These are phyloP conservation scores for Sebastes kiyomatsui DNA, from an alignment of 2,797 vertebrate genomes.

Conservation along the genomic window DNA sequence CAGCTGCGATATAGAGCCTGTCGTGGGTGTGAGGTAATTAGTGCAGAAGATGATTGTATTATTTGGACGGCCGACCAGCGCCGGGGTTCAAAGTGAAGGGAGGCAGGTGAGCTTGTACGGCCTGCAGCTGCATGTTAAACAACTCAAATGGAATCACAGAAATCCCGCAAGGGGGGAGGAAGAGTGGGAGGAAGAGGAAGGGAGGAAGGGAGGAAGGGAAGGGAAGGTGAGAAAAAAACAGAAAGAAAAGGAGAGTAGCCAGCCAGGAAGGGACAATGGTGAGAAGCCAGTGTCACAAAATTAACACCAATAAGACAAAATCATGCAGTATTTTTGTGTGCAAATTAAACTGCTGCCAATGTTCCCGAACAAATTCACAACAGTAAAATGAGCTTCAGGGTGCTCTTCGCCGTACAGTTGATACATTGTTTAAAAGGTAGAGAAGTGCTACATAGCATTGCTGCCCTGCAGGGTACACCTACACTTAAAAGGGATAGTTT, in stretches of 20 bases:
- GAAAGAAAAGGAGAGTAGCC: conserved; percentile 8
- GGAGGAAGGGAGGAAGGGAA: background rate
- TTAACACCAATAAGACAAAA: background rate
- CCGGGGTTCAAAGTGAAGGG: conserved; percentile 77
- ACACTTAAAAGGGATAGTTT: too few relatives aligned
- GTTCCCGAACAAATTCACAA: background rate
- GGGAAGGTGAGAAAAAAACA: conserved; percentile 41
- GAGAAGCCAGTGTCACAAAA: conserved; percentile 1
- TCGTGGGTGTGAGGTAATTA: conserved; percentile 82
- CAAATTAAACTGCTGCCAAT: background rate
- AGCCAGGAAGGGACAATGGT: background rate
- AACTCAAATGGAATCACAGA: conserved; percentile 74
- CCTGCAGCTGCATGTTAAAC: conserved; percentile 79
- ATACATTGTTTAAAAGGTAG: background rate
- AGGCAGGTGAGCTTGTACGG: conserved; percentile 82
- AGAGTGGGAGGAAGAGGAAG: background rate
- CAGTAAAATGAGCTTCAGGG: background rate
- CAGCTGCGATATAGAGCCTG: conserved; percentile 80
- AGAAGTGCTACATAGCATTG: background rate
- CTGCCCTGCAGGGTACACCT: background rate
- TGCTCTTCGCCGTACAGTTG: background rate
- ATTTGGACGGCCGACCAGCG: conserved; percentile 77
- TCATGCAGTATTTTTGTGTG: background rate
- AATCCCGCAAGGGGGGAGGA: conserved; percentile 50
- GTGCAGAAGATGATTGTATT: conserved; percentile 86